Evolutionary conservation across 2,888 invertebrate genomes (phyloP).

Genomic region (Apantesis nais): DNA sequence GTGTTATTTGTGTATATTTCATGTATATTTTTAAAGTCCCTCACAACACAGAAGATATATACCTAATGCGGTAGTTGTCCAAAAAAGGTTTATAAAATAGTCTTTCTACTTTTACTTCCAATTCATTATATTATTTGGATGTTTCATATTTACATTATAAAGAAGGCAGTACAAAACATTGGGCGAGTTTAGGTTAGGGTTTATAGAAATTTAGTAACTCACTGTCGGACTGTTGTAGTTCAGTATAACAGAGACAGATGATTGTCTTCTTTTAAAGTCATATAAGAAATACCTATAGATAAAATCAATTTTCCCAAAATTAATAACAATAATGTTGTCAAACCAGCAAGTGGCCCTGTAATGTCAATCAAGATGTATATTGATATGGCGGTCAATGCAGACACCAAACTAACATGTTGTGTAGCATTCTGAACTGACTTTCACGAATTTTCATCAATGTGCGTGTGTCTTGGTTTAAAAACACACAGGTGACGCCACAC

Average conservation of each 20-base stretch:
- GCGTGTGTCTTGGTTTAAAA: conserved; percentile 39
- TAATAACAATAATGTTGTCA: conserved; percentile 19
- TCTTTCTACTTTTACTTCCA: too few species aligned
- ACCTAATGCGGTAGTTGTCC: too few species aligned
- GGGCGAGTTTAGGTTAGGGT: neutral
- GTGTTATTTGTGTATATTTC: too few species aligned
- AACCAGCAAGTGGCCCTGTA: conserved; percentile 9
- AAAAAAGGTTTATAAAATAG: too few species aligned
- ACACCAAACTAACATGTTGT: conserved; percentile 39
- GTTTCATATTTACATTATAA: neutral
- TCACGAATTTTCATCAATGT: conserved; percentile 46
- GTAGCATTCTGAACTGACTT: conserved; percentile 37
- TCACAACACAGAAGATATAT: too few species aligned
- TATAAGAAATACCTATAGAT: neutral
- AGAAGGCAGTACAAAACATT: neutral
- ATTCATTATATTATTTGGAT: neutral
- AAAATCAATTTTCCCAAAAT: conserved; percentile 5
- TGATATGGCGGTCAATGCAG: conserved; percentile 31
- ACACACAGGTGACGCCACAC: conserved; percentile 43
- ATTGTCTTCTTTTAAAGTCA: neutral
- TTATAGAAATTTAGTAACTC: too few species aligned
- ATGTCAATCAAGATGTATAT: conserved; percentile 36
- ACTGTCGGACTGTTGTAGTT: too few species aligned
- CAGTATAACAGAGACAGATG: too few species aligned
- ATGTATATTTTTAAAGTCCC: too few species aligned